These are phyloP conservation scores for Channa maculata DNA, from an alignment of 2,113 vertebrate species.

Conservation along the genomic window DNA sequence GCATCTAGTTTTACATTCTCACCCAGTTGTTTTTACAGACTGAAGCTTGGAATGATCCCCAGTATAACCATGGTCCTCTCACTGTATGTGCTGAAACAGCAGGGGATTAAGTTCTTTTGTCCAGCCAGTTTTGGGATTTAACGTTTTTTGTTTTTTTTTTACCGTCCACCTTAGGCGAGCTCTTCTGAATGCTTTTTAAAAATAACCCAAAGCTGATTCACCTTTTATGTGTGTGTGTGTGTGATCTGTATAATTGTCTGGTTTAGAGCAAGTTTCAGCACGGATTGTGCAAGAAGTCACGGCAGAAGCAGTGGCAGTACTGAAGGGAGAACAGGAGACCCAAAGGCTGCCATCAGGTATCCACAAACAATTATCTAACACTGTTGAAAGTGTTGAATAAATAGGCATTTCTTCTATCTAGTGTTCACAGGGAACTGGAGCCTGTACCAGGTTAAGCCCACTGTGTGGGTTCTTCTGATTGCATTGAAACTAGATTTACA, in stretches of 20 bases:
- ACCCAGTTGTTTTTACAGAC: neutral
- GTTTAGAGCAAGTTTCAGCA: conserved; percentile 95
- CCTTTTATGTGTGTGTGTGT: neutral
- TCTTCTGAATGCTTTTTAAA: neutral
- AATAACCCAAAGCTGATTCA: neutral
- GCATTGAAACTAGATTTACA: no score
- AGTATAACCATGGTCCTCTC: neutral
- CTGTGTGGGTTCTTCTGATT: no score
- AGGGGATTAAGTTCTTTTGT: neutral
- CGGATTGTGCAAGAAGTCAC: conserved; percentile 99
- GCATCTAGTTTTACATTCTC: neutral
- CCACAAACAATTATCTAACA: neutral
- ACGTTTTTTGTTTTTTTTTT: no score
- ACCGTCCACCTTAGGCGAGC: neutral
- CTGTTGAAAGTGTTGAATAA: no score
- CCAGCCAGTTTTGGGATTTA: neutral
- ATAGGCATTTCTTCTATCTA: neutral
- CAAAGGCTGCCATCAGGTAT: conserved; percentile 94
- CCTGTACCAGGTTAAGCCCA: neutral
- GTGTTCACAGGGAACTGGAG: neutral
- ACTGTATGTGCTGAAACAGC: neutral
- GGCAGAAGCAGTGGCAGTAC: conserved; percentile 96
- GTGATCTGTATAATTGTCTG: conserved; percentile 30
- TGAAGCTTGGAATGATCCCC: neutral
- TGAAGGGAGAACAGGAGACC: conserved; percentile 96